Percentiles rank a stretch among this genome's conserved stretches.
Evolutionary conservation across 2,113 vertebrate species (phyloP).

Genomic region (Verasper variegatus): DNA sequence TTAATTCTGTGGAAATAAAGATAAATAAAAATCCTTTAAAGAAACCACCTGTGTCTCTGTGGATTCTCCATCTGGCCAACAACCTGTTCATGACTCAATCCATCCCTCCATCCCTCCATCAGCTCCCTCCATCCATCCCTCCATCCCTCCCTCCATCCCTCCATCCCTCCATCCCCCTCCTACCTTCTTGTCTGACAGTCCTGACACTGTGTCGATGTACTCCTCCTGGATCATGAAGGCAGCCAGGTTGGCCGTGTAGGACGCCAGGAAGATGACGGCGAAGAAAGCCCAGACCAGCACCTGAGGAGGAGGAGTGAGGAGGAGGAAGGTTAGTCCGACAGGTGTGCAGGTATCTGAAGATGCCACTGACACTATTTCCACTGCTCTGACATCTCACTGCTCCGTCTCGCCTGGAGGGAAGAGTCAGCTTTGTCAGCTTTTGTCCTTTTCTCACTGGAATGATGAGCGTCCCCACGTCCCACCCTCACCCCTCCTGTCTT

Average conservation of each 20-base stretch:
- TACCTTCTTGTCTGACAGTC: conserved; percentile 95
- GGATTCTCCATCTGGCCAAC: no score
- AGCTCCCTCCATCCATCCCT: no score
- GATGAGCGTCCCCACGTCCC: no score
- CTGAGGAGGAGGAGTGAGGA: conserved; percentile 83
- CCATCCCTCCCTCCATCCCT: neutral
- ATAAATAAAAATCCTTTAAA: no score
- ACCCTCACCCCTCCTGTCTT: no score
- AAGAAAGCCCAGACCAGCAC: conserved; percentile 98
- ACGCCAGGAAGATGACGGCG: conserved; percentile 99
- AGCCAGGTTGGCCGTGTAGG: conserved; percentile 99
- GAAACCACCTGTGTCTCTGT: no score
- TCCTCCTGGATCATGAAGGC: conserved; percentile 99
- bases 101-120: no score
- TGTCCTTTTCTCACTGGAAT: no score
- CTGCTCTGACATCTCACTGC: conserved; percentile 6
- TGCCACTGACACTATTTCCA: conserved; percentile 15
- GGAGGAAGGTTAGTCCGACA: conserved; percentile 36
- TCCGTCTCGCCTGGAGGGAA: neutral
- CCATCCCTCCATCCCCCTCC: neutral
- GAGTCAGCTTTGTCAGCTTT: no score
- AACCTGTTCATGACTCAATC: no score
- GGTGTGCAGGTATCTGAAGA: conserved; percentile 20
- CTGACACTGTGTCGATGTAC: conserved; percentile 95
- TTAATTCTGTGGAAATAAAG: no score